Conservation (phyloP, 2,113 vertebrate genomes). For the Sciurus niger region DNA sequence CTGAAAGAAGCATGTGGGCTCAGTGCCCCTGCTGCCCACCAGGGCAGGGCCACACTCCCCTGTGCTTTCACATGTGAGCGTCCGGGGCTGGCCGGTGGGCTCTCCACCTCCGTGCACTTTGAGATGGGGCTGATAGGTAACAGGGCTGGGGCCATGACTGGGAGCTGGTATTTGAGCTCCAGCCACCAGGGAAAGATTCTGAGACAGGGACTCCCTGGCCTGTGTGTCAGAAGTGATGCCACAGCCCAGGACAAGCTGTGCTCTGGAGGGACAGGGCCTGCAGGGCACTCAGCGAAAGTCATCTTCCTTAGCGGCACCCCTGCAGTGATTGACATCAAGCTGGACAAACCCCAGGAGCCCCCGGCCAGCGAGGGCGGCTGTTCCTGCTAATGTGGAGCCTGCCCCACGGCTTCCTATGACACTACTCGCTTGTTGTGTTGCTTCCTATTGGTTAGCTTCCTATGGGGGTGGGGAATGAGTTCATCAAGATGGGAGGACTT, state of each 20-base stretch:
- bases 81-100: rapidly evolving
- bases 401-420: constrained; percentile 84
- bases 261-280: neutral
- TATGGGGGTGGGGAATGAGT: constrained; percentile 87
- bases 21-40: too few relatives aligned
- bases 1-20: neutral
- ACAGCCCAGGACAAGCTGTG: neutral
- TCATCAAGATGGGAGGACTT: constrained; percentile 89
- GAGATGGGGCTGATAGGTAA: neutral
- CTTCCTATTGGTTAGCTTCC: constrained; percentile 94
- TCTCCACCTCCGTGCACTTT: neutral
- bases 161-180: neutral
- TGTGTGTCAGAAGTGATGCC: neutral
- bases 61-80: neutral
- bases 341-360: constrained; percentile 95
- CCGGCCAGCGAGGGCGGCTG: constrained; percentile 93
- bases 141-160: neutral
- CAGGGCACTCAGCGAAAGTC: rapidly evolving
- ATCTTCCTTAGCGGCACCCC: constrained; percentile 88
- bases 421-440: constrained; percentile 93
- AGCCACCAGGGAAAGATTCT: neutral
- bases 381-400: constrained; percentile 92
- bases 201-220: neutral
- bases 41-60: neutral
- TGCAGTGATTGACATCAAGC: constrained; percentile 96